Evolutionary conservation across 1,140 invertebrate species (phyloP).

Genomic region (Aplysia californica): DNA sequence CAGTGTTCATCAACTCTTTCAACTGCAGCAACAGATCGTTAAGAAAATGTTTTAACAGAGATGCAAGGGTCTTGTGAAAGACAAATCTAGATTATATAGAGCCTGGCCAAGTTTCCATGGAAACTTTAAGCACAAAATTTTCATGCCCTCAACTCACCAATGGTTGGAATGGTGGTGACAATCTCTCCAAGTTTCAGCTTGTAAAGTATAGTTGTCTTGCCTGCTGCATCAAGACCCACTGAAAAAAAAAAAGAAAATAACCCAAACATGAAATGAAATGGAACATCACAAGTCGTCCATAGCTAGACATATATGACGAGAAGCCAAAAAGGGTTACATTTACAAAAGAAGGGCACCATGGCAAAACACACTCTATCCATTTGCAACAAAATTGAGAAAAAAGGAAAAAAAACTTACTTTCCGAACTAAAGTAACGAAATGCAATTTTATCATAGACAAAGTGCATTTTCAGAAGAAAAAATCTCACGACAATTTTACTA

Average conservation of each 20-base stretch:
- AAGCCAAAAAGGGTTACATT: not conserved
- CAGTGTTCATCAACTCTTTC: too few relatives aligned
- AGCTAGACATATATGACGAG: not conserved
- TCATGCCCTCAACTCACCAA: too few relatives aligned
- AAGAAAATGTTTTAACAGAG: too few relatives aligned
- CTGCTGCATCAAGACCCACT: conserved; percentile 96
- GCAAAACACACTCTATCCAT: not conserved
- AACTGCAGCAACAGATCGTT: too few relatives aligned
- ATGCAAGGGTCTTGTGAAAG: too few relatives aligned
- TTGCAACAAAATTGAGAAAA: not conserved
- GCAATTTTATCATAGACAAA: too few relatives aligned
- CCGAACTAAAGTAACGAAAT: not conserved
- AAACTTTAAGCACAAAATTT: too few relatives aligned
- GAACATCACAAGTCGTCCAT: not conserved
- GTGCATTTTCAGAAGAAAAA: too few relatives aligned
- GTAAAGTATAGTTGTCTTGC: conserved; percentile 99
- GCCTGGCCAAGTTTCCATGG: too few relatives aligned
- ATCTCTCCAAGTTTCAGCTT: conserved; percentile 99
- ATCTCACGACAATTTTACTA: too few relatives aligned
- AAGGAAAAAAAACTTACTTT: not conserved
- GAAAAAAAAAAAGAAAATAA: conserved; percentile 35
- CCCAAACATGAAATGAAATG: not conserved
- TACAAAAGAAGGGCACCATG: not conserved
- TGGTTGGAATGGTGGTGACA: conserved; percentile 99
- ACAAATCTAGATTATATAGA: too few relatives aligned